Percentiles rank a stretch among this genome's conserved stretches.
Conservation (phyloP, 2,797 vertebrate genomes). For the Dromococcyx pavoninus region DNA sequence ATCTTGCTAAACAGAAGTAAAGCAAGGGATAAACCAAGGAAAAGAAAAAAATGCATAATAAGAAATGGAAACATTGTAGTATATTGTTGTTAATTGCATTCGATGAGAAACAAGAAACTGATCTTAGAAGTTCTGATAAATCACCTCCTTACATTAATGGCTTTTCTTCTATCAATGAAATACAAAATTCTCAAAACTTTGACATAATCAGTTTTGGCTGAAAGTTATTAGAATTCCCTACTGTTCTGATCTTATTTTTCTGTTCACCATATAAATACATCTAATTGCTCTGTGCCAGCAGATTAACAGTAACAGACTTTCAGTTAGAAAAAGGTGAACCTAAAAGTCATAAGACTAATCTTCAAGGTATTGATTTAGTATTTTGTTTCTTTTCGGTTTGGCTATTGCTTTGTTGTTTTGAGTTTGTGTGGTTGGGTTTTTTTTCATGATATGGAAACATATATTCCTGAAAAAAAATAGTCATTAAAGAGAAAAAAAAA, state of each 20-base stretch:
- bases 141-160: background rate
- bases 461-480: background rate
- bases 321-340: background rate
- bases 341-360: background rate
- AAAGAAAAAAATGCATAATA: background rate
- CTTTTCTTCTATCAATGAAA: background rate
- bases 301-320: background rate
- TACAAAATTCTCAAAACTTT: background rate
- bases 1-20: background rate
- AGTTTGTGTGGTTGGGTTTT: too few species aligned
- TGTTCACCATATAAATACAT: background rate
- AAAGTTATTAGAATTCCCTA: background rate
- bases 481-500: background rate
- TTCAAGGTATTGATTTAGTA: too few species aligned
- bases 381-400: background rate
- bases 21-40: background rate
- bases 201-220: background rate
- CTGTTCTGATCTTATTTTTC: background rate
- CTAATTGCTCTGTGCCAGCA: background rate
- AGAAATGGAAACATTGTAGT: background rate
- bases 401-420: too few species aligned
- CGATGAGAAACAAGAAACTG: background rate
- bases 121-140: background rate
- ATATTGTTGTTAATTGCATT: background rate
- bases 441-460: background rate